Base-by-base conservation (phyloP, 2,113 vertebrate genomes). In the Manacus vitellinus region DNA sequence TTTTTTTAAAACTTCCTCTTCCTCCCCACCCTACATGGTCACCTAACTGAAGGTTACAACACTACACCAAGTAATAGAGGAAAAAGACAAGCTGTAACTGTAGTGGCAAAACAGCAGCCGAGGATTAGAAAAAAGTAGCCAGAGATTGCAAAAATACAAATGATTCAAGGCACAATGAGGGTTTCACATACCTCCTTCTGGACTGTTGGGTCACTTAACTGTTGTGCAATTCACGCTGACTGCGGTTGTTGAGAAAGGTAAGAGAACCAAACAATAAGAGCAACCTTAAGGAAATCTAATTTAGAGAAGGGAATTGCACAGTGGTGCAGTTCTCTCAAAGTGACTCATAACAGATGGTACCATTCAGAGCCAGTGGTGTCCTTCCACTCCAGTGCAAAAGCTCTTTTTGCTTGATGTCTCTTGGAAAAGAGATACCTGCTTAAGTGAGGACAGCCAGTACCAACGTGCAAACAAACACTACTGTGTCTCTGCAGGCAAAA, bases 241-340 rank as follows among this genome's bases (percentile, higher is more conserved):
- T 94, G 77, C 76, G 87, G 73, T 56, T 92, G 52, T 85, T 94
- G 76, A 76, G 79, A 95, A 96, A 95, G 86, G 93, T 92, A 41
- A 55, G 80, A 66, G 59, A 91, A 71, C 8, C 30, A 91, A 89
- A 77, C 85, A 94, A 56, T 28, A 80, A 47, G 28, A 92, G 73
- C 35, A 86, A 78, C 68, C 83, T 84, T 89, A 94, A 84, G 68
- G 61, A 95, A 96, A 89, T 72, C 28, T 79, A 72, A 68, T 94
- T 91, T 66, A 65, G 68, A 30, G 72, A 63, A 47, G 41, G 72
- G 81, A 92, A 76, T 4, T 85, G 68, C 84, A 72, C 14, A 78
- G 87, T 24, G 41, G 15, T 31, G 56, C 84, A 75, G 61, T 61
- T 91, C 82, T 89, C 52, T 74, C 18, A 2, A 76, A 72, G 58